Percentiles rank a stretch among this genome's conserved stretches.
Evolutionary conservation across 2,113 vertebrate genomes (phyloP).

Genomic region (Seriola aureovittata): DNA sequence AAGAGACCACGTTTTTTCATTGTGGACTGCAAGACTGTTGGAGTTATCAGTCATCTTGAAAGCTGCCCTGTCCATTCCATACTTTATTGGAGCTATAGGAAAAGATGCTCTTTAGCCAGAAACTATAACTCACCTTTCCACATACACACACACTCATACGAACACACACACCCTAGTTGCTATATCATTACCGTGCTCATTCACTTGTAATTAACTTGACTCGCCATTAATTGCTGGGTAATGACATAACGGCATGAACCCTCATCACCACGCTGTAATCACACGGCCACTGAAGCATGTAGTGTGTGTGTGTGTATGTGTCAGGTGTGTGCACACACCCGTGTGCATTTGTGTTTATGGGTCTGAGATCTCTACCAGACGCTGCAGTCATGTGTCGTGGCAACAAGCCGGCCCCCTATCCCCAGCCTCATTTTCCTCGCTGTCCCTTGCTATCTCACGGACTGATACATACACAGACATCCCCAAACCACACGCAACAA

Average conservation of each 20-base stretch:
- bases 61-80: neutral
- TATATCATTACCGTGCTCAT: constrained; percentile 33
- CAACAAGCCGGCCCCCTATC: constrained; percentile 15
- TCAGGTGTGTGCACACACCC: constrained; percentile 35
- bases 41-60: constrained; percentile 33
- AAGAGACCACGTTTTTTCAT: neutral
- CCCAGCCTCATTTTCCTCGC: constrained; percentile 20
- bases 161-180: constrained; percentile 3
- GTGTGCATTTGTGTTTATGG: constrained; percentile 19
- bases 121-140: constrained; percentile 37
- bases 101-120: constrained; percentile 25
- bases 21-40: constrained; percentile 8
- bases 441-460: constrained; percentile 10
- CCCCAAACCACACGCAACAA: neutral
- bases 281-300: constrained; percentile 54
- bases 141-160: neutral
- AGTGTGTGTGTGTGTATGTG: constrained; percentile 33
- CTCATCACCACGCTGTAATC: constrained; percentile 68
- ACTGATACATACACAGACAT: neutral
- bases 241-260: constrained; percentile 59
- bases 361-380: constrained; percentile 28
- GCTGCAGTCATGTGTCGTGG: constrained; percentile 25
- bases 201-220: constrained; percentile 65
- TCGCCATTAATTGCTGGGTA: constrained; percentile 69
- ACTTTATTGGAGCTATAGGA: constrained; percentile 25